A percentile compares a stretch with the other conserved stretches of the same genome.
Conservation (phyloP, 2,888 invertebrate species). For the Eucriotettix oculatus region DNA sequence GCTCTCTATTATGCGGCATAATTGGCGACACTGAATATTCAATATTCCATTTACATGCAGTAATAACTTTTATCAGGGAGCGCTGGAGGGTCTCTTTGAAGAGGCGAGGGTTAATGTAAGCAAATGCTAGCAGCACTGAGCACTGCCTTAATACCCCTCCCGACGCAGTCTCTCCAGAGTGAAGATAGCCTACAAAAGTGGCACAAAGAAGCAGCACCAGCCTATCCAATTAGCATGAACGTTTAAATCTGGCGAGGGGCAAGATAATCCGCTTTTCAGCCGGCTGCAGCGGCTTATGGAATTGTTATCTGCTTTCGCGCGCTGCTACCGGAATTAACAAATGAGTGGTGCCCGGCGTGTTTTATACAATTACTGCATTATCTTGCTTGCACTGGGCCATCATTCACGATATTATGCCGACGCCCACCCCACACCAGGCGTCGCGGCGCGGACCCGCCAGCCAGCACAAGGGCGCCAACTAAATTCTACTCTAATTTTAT, state of each 20-base stretch:
- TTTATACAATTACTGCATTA: conserved; percentile 8
- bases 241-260: conserved; percentile 11
- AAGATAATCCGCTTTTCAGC: conserved; percentile 13
- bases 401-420: background rate
- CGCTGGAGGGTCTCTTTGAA: too few species aligned
- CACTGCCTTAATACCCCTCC: too few species aligned
- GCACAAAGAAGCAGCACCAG: background rate
- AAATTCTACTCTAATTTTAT: background rate
- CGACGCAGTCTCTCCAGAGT: too few species aligned
- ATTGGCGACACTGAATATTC: too few species aligned
- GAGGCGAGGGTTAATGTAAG: too few species aligned
- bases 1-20: too few species aligned
- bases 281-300: conserved; percentile 11
- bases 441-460: background rate
- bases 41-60: too few species aligned
- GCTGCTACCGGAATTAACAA: conserved; percentile 8
- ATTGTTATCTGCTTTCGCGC: conserved; percentile 12
- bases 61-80: too few species aligned
- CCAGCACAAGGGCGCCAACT: background rate
- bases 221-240: conserved; percentile 15
- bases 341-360: conserved; percentile 8
- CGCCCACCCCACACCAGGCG: background rate
- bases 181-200: too few species aligned
- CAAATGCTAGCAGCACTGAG: too few species aligned
- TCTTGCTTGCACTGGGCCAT: background rate